Evolutionary conservation across 2,888 invertebrate species (phyloP).

Genomic region (Hypercompe scribonia): DNA sequence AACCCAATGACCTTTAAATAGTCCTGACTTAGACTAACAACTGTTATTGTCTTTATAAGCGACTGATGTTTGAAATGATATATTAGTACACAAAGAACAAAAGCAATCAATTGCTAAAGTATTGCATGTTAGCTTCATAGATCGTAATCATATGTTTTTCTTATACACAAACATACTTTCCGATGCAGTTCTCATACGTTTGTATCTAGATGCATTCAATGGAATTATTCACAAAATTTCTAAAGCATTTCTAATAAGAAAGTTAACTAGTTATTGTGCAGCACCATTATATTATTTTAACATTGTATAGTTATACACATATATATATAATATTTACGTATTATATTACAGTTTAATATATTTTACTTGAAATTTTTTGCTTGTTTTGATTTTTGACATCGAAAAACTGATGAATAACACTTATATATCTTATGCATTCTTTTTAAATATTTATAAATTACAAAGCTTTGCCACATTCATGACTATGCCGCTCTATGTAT

Average conservation of each 20-base stretch:
- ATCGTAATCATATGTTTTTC: conserved; percentile 49
- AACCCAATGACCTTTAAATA: not conserved
- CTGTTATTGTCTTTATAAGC: not conserved
- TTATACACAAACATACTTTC: conserved; percentile 50
- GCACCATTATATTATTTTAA: not conserved
- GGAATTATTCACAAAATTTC: conserved; percentile 35
- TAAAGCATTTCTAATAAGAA: conserved; percentile 26
- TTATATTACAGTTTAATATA: too few relatives aligned
- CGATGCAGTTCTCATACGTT: conserved; percentile 50
- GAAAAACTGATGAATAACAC: not conserved
- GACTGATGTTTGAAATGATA: conserved; percentile 14
- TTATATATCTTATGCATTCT: not conserved
- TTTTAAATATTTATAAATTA: too few relatives aligned
- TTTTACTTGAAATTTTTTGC: too few relatives aligned
- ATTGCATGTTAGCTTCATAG: conserved; percentile 50
- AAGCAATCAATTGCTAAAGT: conserved; percentile 45
- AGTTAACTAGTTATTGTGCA: not conserved
- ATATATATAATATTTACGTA: too few relatives aligned
- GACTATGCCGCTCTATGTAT: too few relatives aligned
- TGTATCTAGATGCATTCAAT: conserved; percentile 29
- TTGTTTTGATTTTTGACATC: not conserved
- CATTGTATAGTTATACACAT: conserved; percentile 7
- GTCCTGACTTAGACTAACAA: not conserved
- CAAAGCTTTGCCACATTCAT: too few relatives aligned
- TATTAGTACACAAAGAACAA: conserved; percentile 42